Evolutionary conservation across 1,140 invertebrate species (phyloP).

Genomic region (Venustaconcha ellipsiformis): DNA sequence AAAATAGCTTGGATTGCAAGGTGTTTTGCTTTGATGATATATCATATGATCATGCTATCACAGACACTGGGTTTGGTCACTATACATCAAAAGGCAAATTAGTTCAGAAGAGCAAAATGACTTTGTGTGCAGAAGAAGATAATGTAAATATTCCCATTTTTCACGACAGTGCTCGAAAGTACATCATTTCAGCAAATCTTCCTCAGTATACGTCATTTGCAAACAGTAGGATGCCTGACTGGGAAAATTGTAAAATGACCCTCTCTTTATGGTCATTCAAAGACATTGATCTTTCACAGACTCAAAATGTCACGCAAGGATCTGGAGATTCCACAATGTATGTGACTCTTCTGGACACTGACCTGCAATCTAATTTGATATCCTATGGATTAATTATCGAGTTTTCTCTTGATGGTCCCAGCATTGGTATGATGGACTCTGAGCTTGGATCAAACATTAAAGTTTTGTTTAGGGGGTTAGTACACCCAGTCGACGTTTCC

Average conservation of each 20-base stretch:
- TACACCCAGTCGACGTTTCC: constrained; percentile 10
- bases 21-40: constrained; percentile 24
- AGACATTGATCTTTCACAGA: background rate
- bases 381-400: constrained; percentile 30
- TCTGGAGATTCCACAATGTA: background rate
- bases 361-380: background rate
- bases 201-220: constrained; percentile 26
- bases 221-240: constrained; percentile 31
- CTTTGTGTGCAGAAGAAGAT: constrained; percentile 27
- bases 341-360: background rate
- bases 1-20: constrained; percentile 1
- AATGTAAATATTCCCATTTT: constrained; percentile 28
- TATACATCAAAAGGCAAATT: background rate
- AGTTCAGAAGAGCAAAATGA: constrained; percentile 11
- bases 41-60: background rate
- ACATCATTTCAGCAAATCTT: constrained; percentile 16
- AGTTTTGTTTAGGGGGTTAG: constrained; percentile 10
- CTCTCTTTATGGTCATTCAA: constrained; percentile 6
- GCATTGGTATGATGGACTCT: constrained; percentile 36
- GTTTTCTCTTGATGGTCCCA: constrained; percentile 15
- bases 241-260: constrained; percentile 20
- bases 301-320: background rate
- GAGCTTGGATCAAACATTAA: constrained; percentile 32
- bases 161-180: constrained; percentile 7
- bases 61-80: background rate